Base-by-base conservation (phyloP, 2,888 invertebrate species). In the Amphipyra tragopoginis region DNA sequence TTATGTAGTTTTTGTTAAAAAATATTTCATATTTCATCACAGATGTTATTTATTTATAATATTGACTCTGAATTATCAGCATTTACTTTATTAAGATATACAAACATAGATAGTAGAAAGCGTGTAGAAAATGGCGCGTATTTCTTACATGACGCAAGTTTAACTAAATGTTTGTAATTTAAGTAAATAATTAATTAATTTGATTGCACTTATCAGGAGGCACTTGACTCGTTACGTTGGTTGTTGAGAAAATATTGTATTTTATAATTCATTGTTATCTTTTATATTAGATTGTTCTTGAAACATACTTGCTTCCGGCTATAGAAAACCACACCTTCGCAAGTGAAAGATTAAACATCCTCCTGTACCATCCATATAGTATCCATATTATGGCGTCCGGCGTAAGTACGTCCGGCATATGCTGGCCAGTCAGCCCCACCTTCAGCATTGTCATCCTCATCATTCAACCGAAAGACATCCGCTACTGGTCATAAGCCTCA, bases 91-190 rank as follows among this genome's bases (percentile, higher is more conserved):
- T 36, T 48, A 44, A 50, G 68, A 45, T 52, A 42, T 42, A 45
- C 48, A 72, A 72, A 67, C 42, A 70, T 21, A 50, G 67, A 72
- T 66, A 69, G 5, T 11, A 26, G 34, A 54, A 44, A 50, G 49
- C n/a, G 15, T 42, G 49, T 15, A 21, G 34, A 42, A 45, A 38
- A 56, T 38, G 45, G 48, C 15, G 47, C 14, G 61, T 49, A 49
- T 56, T 67, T 61, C 45, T 9, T 33, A 8, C 15, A 21, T 67
- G 70, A 73, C 68, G 55, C n/a, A 53, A 47, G 36, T 42, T 39
- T 26, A 21, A 38, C 42, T 53, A 15, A 38, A 26, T 49, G 29
- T 61, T 58, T 44, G 34, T 45, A 39, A 34, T 55, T 64, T 38
- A 42, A 34, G 38, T 47, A 50, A 29, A 29, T 29, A 26, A 38